Base-by-base conservation (phyloP, 2,113 vertebrate genomes). In the Aix galericulata region DNA sequence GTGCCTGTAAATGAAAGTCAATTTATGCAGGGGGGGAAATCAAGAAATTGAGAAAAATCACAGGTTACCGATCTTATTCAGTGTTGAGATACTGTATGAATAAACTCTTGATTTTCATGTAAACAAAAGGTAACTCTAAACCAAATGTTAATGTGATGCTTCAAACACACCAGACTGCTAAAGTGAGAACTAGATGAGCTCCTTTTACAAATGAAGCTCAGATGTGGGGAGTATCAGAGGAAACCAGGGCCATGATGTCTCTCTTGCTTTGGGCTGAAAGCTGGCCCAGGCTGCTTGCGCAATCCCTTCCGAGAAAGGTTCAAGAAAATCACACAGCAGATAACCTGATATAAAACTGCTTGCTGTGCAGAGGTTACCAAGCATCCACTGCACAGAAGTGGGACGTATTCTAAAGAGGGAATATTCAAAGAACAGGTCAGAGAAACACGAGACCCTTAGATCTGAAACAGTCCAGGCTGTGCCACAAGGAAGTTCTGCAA, bases 391-490 rank as follows among this genome's bases (percentile, higher is more conserved):
- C 3, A 32, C 9, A 36, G 36, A 20, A 40, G 25, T 3, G 5
- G 38, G 32, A 11, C 13, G 5, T 29, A 1, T 38, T 67, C 83
- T 73, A 23, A 22, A n/a, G 3, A 46, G 14, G 12, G 26, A 46
- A 13, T 3, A 6, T 1, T 44, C 36, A 64, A 53, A 81, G 23
- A 21, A 26, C 42, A 63, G 71, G 7, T 1, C 50, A 40, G 40
- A 31, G 48, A 58, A 72, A 67, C 1, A 13, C 0, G 0, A 80
- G 52, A 46, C n/a, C 36, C 56, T 13, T 12, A 29, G 4, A 13
- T 13, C 2, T 13, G 17, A 60, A 85, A 32, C 55, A 31, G 50
- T 4, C 42, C 1, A 21, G 62, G n/a, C 64, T 36, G 3, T 9
- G 36, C 50, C 56, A 62, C 42, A 16, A 5, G 67, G 48, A 25